These are phyloP conservation scores for Beaufortia kweichowensis DNA, from an alignment of 2,113 vertebrate genomes.

Conservation along the genomic window DNA sequence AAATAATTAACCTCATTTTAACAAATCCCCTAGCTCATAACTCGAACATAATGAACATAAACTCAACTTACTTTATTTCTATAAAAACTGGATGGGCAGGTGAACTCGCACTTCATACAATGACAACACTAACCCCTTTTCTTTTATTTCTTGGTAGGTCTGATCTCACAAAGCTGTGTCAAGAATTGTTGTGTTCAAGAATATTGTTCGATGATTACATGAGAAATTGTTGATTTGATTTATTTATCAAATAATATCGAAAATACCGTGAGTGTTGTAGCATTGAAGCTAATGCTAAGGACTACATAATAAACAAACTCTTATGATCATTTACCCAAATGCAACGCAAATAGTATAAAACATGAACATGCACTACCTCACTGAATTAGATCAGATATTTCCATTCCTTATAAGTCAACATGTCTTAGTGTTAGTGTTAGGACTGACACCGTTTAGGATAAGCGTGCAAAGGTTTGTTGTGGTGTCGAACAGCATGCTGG, in stretches of 20 bases:
- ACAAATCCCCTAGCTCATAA: no score
- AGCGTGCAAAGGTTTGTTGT: constrained; percentile 35
- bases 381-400: not conserved
- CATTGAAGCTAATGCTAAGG: not conserved
- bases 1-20: no score
- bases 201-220: not conserved
- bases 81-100: no score
- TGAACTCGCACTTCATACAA: not conserved
- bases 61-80: no score
- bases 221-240: not conserved
- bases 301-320: not conserved
- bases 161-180: not conserved
- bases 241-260: no score
- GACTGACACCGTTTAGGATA: constrained; percentile 8
- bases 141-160: not conserved
- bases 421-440: not conserved
- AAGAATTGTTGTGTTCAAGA: not conserved
- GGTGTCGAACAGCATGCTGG: constrained; percentile 42
- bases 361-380: constrained; percentile 23
- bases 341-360: not conserved
- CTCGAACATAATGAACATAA: no score
- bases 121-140: not conserved
- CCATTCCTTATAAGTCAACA: not conserved
- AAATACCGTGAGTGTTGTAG: not conserved
- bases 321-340: not conserved